A percentile compares a stretch with the other conserved stretches of the same genome.
Conservation (phyloP, 2,113 vertebrate genomes). For the Cygnus buccinator region DNA sequence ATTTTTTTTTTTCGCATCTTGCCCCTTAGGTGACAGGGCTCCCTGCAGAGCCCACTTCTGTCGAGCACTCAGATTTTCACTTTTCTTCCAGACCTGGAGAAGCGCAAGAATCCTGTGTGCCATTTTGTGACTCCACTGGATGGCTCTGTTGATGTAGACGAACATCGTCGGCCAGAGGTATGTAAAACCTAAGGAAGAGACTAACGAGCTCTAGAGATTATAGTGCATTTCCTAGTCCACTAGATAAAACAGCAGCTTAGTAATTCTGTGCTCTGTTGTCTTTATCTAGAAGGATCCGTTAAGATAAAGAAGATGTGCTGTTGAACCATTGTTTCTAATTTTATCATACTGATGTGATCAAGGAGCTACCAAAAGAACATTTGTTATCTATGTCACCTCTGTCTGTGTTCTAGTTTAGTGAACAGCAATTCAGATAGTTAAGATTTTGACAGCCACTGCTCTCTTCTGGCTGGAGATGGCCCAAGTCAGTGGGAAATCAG, state of each 20-base stretch:
- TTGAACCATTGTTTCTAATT: background rate
- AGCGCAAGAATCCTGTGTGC: constrained; percentile 93
- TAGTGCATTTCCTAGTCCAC: background rate
- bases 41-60: background rate
- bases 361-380: background rate
- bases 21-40: background rate
- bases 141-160: constrained; percentile 86
- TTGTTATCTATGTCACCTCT: background rate
- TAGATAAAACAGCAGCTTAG: background rate
- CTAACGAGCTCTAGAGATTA: background rate
- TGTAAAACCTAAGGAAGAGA: background rate
- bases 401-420: background rate
- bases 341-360: background rate
- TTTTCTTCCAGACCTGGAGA: constrained; percentile 88
- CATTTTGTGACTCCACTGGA: constrained; percentile 96
- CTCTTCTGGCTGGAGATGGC: background rate
- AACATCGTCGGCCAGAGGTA: constrained; percentile 90
- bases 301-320: background rate
- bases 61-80: background rate
- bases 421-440: background rate
- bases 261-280: background rate
- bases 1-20: background rate
- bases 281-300: background rate
- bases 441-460: background rate
- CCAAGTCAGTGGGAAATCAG: background rate